Conservation (phyloP, 1,140 invertebrate genomes). For the Dufourea novaeangliae region DNA sequence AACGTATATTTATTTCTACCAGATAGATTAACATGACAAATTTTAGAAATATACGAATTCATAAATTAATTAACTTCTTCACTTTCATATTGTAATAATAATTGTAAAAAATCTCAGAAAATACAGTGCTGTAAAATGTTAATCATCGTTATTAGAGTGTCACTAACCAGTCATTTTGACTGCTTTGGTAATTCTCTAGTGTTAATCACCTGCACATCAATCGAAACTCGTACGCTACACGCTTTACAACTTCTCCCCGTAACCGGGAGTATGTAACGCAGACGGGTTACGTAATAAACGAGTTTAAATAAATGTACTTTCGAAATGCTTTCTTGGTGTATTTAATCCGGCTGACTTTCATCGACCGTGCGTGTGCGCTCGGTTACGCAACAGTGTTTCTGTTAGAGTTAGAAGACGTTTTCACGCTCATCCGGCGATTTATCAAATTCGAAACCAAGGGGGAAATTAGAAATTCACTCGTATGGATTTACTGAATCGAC, state of each 20-base stretch:
- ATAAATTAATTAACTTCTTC: too few relatives aligned
- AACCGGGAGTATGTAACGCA: conserved; percentile 3
- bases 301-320: conserved; percentile 42
- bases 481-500: neutral
- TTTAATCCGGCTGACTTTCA: conserved; percentile 35
- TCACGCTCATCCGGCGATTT: neutral
- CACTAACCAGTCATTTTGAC: too few relatives aligned
- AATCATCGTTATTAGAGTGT: too few relatives aligned
- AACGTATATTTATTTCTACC: too few relatives aligned
- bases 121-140: too few relatives aligned
- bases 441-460: neutral
- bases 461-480: neutral
- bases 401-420: conserved; percentile 3
- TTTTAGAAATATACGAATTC: too few relatives aligned
- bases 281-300: conserved; percentile 22
- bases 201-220: neutral
- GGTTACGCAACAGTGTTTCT: neutral
- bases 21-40: too few relatives aligned
- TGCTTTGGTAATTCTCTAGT: neutral
- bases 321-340: conserved; percentile 41
- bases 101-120: too few relatives aligned
- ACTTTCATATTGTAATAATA: too few relatives aligned
- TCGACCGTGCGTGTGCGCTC: too few relatives aligned
- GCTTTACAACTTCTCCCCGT: neutral
- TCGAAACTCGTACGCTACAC: neutral